Conservation (phyloP, 2,797 vertebrate genomes). For the Phalanger gymnotis region DNA sequence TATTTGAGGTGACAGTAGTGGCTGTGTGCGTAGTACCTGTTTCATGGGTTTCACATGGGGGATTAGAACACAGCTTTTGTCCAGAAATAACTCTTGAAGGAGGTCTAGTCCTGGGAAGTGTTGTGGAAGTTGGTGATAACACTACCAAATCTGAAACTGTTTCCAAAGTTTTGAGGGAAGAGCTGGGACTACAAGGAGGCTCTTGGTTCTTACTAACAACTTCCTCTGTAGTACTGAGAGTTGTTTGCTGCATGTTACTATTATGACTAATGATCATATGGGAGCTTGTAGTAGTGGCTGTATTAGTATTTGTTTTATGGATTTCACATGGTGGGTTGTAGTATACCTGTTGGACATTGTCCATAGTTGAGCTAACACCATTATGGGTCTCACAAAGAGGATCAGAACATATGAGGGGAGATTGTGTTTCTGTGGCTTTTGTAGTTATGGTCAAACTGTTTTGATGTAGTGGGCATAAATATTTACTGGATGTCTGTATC, state of each 20-base stretch:
- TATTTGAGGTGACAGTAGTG: slow-evolving; percentile 85
- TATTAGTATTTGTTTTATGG: slow-evolving; percentile 85
- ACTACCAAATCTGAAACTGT: slow-evolving; percentile 82
- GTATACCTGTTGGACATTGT: slow-evolving; percentile 74
- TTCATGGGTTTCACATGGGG: slow-evolving; percentile 87
- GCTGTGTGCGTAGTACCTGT: slow-evolving; percentile 87
- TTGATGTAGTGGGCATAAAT: slow-evolving; percentile 76
- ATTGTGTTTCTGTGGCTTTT: slow-evolving; percentile 71
- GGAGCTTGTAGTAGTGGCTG: slow-evolving; percentile 84
- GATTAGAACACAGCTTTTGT: slow-evolving; percentile 84
- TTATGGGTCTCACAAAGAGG: slow-evolving; percentile 85
- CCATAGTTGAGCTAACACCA: slow-evolving; percentile 86
- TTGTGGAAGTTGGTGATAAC: slow-evolving; percentile 70
- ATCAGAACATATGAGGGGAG: slow-evolving; percentile 77
- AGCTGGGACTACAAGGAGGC: slow-evolving; percentile 65
- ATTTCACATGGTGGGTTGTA: slow-evolving; percentile 86
- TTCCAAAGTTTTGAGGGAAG: slow-evolving; percentile 79
- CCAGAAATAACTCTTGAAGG: slow-evolving; percentile 64
- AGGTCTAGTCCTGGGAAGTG: neutral
- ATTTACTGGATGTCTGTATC: slow-evolving; percentile 44
- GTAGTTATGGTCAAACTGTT: slow-evolving; percentile 79
- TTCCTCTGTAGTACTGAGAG: slow-evolving; percentile 80
- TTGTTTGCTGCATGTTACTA: slow-evolving; percentile 61
- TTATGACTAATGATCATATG: slow-evolving; percentile 73
- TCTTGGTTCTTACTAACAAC: slow-evolving; percentile 82